Evolutionary conservation across 2,797 vertebrate species (phyloP).

Genomic region (Acomys russatus): DNA sequence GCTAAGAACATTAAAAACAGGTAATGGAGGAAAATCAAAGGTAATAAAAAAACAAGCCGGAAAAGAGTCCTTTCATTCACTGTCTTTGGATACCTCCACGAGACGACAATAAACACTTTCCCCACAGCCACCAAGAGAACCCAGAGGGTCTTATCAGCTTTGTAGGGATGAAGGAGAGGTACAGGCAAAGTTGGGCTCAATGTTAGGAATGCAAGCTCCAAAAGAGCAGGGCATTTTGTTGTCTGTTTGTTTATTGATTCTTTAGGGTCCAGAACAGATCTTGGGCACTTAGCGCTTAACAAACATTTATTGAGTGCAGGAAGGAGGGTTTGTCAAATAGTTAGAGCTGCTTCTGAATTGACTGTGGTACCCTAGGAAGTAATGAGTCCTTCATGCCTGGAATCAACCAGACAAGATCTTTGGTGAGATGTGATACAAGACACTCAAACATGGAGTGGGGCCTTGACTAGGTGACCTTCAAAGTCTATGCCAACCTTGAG

Average conservation of each 20-base stretch:
- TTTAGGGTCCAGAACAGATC: slow-evolving; percentile 26
- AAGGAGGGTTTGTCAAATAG: slow-evolving; percentile 47
- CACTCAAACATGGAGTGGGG: not conserved
- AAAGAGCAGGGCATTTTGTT: not conserved
- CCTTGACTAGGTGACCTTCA: not conserved
- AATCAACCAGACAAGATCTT: slow-evolving; percentile 19
- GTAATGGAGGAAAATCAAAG: not conserved
- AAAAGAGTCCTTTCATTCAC: not conserved
- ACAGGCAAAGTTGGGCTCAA: not conserved
- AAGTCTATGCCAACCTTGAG: not conserved
- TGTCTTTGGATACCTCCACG: slow-evolving; percentile 6
- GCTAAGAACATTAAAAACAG: not conserved
- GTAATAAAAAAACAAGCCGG: not conserved
- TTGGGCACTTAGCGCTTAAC: slow-evolving; percentile 10
- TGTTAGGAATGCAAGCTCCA: slow-evolving; percentile 24
- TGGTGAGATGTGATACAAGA: slow-evolving; percentile 49
- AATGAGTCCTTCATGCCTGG: slow-evolving; percentile 40
- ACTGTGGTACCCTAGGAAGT: not conserved
- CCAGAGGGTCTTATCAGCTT: not conserved
- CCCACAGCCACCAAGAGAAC: not conserved
- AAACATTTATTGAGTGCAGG: slow-evolving; percentile 53
- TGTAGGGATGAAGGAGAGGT: not conserved
- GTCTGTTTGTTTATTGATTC: slow-evolving; percentile 26
- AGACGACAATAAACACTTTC: not conserved
- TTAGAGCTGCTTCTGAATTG: not conserved